Evolutionary conservation across 2,113 vertebrate species (phyloP), one percentile per base, ranked within the genome.

Genomic region (Cygnus buccinator): DNA sequence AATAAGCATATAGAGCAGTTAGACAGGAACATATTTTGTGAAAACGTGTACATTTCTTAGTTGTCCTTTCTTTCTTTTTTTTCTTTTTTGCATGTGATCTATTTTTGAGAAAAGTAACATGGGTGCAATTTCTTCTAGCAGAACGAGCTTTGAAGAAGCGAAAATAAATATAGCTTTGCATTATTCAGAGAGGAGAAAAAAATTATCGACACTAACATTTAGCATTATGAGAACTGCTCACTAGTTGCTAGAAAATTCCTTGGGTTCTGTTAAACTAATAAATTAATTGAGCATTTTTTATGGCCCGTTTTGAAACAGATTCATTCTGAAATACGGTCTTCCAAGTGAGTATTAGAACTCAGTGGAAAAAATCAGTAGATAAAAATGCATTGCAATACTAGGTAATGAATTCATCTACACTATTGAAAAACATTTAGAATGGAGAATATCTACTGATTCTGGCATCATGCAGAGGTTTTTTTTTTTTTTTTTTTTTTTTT

Each of bases 241-340:
- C 35, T 85, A 93, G 14, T 8, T 63, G 12, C 65, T 72, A 70
- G 23, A 50, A 50, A 65, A 63, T 63, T 80, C 87, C 80, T 95
- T 91, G 26, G 65, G n/a, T 68, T 44, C 89, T 94, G 88, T 89
- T 96, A 94, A 93, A 31, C 18, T 72, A 86, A 81, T 23, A 68
- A 89, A 94, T 96, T 93, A 76, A 84, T 87, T 65, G 19, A 79
- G 44, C 13, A 89, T 88, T 95, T 96, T 95, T 96, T 89, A 71
- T 90, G 54, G 58, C 46, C 68, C 66, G 76, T 88, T 96, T 93
- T 82, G 58, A 83, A 97, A 75, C 71, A 17, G 26, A 96, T 94
- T 96, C 57, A 70, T 95, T 96, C 22, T 35, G 90, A 94, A 94
- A 58, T 18, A 46, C 15, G 41, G 31, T 73, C 14, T 71, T 29